Evolutionary conservation across 2,113 vertebrate species (phyloP).

Genomic region (Columba janthina): DNA sequence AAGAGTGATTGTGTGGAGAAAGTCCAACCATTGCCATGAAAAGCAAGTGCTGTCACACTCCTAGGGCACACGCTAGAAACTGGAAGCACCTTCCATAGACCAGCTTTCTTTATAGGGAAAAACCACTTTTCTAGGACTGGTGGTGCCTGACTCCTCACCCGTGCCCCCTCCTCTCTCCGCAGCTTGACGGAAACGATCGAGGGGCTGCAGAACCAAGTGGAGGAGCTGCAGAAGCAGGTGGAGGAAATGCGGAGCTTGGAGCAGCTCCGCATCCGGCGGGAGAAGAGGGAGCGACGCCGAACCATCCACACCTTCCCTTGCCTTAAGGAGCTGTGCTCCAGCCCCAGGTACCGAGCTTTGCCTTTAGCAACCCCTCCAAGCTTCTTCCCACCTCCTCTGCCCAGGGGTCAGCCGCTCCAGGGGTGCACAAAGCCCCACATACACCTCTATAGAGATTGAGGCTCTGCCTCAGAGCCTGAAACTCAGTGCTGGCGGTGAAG

Average conservation of each 20-base stretch:
- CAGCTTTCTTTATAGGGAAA: not conserved
- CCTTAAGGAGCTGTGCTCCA: conserved; percentile 91
- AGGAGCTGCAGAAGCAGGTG: conserved; percentile 88
- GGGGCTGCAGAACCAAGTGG: conserved; percentile 90
- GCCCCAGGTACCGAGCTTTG: conserved; percentile 77
- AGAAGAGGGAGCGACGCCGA: conserved; percentile 89
- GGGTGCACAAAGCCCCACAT: not conserved
- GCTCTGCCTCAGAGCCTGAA: not conserved
- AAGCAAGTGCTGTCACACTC: not conserved
- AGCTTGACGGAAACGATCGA: conserved; percentile 93
- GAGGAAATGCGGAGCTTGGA: conserved; percentile 90
- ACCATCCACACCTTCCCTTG: conserved; percentile 96
- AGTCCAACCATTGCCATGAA: not conserved
- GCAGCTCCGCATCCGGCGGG: conserved; percentile 86
- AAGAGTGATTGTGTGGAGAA: not conserved
- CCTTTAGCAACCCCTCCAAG: not conserved
- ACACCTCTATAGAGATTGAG: not conserved
- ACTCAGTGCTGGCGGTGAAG: not conserved
- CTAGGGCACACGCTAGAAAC: not conserved
- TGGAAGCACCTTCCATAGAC: not conserved
- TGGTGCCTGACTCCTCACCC: not conserved
- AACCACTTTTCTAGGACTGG: not conserved
- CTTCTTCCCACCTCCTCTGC: not conserved
- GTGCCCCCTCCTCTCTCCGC: not conserved
- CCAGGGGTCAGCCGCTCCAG: not conserved